Conservation (phyloP, 2,113 vertebrate species). For the Drymodes brunneopygia region DNA sequence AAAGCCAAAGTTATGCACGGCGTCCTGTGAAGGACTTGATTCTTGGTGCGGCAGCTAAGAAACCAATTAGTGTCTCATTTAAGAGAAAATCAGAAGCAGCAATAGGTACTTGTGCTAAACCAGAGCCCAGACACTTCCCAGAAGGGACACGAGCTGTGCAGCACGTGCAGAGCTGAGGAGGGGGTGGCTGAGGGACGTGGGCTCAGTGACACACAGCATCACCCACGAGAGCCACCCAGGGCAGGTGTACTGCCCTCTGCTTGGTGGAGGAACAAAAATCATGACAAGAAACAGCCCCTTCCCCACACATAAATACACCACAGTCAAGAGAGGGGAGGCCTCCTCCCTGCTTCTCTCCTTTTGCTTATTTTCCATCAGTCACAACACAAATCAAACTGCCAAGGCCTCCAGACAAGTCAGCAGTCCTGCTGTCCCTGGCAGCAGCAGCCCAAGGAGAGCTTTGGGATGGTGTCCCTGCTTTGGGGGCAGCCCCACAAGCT, state of each 20-base stretch:
- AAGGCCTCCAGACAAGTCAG: background rate
- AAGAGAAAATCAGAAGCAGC: background rate
- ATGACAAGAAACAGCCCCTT: too few relatives aligned
- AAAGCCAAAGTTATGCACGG: background rate
- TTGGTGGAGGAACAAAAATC: background rate
- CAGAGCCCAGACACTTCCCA: background rate
- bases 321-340: background rate
- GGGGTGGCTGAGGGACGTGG: background rate
- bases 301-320: background rate
- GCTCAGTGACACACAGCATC: background rate
- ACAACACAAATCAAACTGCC: background rate
- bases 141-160: rapidly evolving
- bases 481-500: rapidly evolving
- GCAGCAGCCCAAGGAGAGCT: background rate
- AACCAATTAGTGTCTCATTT: background rate
- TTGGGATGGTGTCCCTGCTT: rapidly evolving
- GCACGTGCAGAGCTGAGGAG: background rate
- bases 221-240: background rate
- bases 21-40: background rate
- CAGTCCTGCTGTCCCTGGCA: background rate
- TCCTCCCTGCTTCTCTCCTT: background rate
- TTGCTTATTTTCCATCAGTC: background rate
- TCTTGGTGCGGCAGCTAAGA: background rate
- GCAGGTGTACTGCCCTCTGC: background rate
- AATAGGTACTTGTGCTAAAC: background rate